phyloP scores from a whole-genome alignment of 2,113 vertebrate genomes.

The Labeo catla region DNA sequence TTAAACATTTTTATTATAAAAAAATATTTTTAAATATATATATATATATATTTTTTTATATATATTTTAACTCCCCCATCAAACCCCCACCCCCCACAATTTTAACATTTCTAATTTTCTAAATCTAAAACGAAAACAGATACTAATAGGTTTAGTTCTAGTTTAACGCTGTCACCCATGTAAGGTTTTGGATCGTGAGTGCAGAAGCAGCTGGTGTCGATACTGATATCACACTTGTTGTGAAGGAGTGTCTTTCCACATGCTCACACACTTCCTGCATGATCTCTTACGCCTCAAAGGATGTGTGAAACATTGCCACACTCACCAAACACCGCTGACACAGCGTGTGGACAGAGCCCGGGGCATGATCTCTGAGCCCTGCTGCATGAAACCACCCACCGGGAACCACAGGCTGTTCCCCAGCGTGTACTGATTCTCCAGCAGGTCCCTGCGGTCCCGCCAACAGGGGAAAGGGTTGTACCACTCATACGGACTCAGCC shows the following conservation, averaged over 20 bases:
- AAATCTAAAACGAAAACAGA: too few species aligned
- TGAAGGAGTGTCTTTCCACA: neutral
- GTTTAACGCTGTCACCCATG: neutral
- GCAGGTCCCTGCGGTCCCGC: constrained; percentile 79
- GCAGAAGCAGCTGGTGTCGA: neutral
- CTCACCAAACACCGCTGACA: constrained; percentile 92
- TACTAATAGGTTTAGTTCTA: too few species aligned
- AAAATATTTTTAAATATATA: too few species aligned
- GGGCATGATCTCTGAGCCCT: constrained; percentile 91
- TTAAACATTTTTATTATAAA: too few species aligned
- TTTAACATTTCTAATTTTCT: too few species aligned
- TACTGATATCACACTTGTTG: neutral
- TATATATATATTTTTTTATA: too few species aligned
- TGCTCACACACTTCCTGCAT: neutral
- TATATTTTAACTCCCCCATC: too few species aligned
- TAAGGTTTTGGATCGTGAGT: neutral
- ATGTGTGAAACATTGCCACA: neutral
- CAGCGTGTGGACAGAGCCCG: constrained; percentile 88
- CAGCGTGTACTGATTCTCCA: constrained; percentile 92
- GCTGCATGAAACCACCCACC: constrained; percentile 91
- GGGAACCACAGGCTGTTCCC: constrained; percentile 95
- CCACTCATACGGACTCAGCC: constrained; percentile 92
- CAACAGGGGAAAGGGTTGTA: constrained; percentile 89
- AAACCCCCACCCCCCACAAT: too few species aligned
- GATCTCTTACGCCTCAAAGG: neutral